phyloP scores from a whole-genome alignment of 2,888 invertebrate species.

The Rapana venosa region DNA sequence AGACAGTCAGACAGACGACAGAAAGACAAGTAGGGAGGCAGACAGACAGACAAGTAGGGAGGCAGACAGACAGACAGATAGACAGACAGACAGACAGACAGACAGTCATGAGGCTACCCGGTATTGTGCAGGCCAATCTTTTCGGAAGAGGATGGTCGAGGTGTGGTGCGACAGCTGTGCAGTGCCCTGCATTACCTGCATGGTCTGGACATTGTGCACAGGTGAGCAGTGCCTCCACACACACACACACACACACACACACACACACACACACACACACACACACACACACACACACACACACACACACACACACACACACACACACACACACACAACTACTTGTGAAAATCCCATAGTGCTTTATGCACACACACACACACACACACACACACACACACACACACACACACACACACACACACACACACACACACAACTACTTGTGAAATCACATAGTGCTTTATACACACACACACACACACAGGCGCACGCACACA shows the following conservation, averaged over 20 bases:
- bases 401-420: no score
- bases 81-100: neutral
- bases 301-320: no score
- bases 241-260: neutral
- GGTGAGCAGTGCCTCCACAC: neutral
- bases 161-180: neutral
- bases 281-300: neutral
- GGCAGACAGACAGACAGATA: neutral
- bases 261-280: neutral
- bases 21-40: neutral
- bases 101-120: neutral
- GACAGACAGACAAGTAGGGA: neutral
- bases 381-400: no score
- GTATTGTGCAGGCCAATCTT: neutral
- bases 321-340: no score
- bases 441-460: no score
- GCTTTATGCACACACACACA: no score
- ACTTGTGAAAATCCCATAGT: no score
- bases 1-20: neutral
- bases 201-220: constrained; percentile 18
- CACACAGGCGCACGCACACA: no score
- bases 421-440: no score
- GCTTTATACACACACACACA: no score
- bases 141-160: neutral
- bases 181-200: constrained; percentile 13